These are phyloP conservation scores for Acomys russatus DNA, from an alignment of 2,797 vertebrate genomes.

Conservation along the genomic window DNA sequence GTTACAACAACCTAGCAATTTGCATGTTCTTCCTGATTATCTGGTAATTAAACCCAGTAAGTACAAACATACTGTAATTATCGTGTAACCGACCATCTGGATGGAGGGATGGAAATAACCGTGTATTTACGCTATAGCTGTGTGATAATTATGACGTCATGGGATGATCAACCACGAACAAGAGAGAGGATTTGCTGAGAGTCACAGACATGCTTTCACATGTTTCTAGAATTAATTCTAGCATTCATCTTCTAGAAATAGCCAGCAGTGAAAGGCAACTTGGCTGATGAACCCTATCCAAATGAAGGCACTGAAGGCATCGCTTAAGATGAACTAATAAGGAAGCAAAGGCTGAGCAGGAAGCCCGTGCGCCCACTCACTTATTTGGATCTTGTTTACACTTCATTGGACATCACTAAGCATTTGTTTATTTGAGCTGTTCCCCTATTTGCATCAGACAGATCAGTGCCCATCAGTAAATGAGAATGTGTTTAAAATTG, in stretches of 20 bases:
- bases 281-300: slow-evolving; percentile 8
- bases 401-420: slow-evolving; percentile 50
- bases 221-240: slow-evolving; percentile 44
- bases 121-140: slow-evolving; percentile 74
- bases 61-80: slow-evolving; percentile 86
- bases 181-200: slow-evolving; percentile 11
- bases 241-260: slow-evolving; percentile 51
- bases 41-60: slow-evolving; percentile 86
- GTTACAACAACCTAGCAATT: slow-evolving; percentile 83
- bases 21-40: slow-evolving; percentile 87
- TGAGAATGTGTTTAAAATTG: slow-evolving; percentile 7
- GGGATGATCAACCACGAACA: slow-evolving; percentile 63
- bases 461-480: slow-evolving; percentile 35
- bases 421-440: slow-evolving; percentile 66
- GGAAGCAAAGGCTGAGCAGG: background rate
- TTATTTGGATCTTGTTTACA: slow-evolving; percentile 54
- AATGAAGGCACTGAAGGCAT: background rate
- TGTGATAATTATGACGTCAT: slow-evolving; percentile 78
- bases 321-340: background rate
- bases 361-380: slow-evolving; percentile 4
- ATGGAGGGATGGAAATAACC: slow-evolving; percentile 79
- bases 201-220: slow-evolving; percentile 1
- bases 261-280: background rate
- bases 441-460: slow-evolving; percentile 24
- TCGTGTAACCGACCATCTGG: slow-evolving; percentile 83